Evolutionary conservation across 1,140 invertebrate genomes (phyloP).

Genomic region (Bradysia coprophila): DNA sequence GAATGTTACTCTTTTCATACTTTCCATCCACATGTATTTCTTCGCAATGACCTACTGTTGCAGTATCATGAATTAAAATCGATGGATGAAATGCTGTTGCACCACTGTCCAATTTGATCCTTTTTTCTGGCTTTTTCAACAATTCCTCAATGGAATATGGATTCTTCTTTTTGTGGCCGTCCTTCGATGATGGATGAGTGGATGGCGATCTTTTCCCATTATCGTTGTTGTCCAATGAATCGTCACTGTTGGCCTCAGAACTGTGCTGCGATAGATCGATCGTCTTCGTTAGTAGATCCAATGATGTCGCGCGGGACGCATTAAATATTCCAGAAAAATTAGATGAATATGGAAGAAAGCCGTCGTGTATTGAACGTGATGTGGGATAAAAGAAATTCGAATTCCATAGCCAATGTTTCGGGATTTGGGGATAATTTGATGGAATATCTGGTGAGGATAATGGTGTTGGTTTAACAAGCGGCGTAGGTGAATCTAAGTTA

Average conservation of each 20-base stretch:
- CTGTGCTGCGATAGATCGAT: background rate
- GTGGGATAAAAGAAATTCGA: conserved; percentile 4
- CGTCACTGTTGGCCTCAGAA: conserved; percentile 3
- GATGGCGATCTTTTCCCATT: background rate
- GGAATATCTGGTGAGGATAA: background rate
- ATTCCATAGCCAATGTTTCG: conserved; percentile 23
- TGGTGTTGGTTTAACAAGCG: background rate
- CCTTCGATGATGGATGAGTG: conserved; percentile 6
- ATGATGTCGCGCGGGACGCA: background rate
- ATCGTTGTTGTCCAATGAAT: conserved; percentile 3
- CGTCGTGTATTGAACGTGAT: background rate
- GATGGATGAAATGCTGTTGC: conserved; percentile 1
- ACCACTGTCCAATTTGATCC: conserved; percentile 12
- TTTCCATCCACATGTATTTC: background rate
- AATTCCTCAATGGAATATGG: conserved; percentile 75
- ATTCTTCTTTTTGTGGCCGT: conserved; percentile 45
- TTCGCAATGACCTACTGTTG: background rate
- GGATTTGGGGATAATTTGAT: background rate
- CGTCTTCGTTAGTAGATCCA: background rate
- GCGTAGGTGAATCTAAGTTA: background rate
- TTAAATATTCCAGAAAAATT: background rate
- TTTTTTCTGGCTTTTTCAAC: conserved; percentile 54
- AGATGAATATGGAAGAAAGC: background rate
- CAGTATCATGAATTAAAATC: background rate
- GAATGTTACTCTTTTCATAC: background rate